Percentiles rank a stretch among this genome's conserved stretches.
These are phyloP conservation scores for Tapirus indicus DNA, from an alignment of 2,797 vertebrate species.

Conservation along the genomic window DNA sequence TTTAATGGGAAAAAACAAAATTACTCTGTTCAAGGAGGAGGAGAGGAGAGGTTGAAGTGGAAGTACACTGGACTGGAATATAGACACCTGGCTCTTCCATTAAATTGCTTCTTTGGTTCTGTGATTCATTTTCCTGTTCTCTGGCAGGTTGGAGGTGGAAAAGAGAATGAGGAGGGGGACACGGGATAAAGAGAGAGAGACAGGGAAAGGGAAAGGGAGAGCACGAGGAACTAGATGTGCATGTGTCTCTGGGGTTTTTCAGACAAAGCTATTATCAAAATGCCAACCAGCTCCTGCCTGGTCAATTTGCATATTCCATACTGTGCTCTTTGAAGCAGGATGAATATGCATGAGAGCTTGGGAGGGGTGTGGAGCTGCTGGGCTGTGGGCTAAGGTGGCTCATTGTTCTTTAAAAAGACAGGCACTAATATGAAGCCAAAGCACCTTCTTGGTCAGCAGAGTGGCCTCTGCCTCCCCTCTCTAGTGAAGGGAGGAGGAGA, in stretches of 20 bases:
- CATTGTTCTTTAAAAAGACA: slow-evolving; percentile 73
- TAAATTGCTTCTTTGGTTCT: not conserved
- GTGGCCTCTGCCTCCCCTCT: not conserved
- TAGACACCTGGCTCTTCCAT: not conserved
- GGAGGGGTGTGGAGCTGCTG: not conserved
- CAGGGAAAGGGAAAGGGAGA: not conserved
- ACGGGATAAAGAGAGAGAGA: not conserved
- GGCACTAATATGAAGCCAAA: not conserved
- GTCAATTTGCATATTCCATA: slow-evolving; percentile 82
- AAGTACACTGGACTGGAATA: not conserved
- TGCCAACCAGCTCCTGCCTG: slow-evolving; percentile 76
- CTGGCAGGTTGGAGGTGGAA: not conserved
- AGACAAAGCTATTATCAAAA: slow-evolving; percentile 84
- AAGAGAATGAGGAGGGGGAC: not conserved
- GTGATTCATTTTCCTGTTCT: not conserved
- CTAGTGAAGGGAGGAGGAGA: not conserved
- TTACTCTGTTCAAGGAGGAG: not conserved
- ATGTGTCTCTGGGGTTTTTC: slow-evolving; percentile 75
- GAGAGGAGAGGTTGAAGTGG: not conserved
- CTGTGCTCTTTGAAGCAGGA: slow-evolving; percentile 80
- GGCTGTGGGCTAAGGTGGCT: slow-evolving; percentile 65
- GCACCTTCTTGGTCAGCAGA: not conserved
- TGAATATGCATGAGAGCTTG: slow-evolving; percentile 84
- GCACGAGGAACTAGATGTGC: not conserved
- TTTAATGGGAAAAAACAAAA: not conserved